Base-by-base conservation (phyloP, 2,888 invertebrate species). In the Mesoligia furuncula region DNA sequence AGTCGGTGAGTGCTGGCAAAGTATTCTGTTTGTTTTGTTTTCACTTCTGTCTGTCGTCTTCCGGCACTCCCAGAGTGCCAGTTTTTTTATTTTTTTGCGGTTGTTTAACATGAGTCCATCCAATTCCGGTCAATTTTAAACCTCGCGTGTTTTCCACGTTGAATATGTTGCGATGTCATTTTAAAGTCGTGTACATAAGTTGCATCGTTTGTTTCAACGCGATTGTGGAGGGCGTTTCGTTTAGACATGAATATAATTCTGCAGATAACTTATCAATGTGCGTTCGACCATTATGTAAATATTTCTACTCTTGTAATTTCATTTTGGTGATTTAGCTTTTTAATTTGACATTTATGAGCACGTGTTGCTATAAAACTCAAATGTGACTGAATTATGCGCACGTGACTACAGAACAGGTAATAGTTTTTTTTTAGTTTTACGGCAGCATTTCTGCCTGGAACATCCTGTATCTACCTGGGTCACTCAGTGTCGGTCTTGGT, bases 211-310 rank as follows among this genome's bases (percentile, higher is more conserved):
- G 45, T 48, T 51, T n/a, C 6, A 77, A 45, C 17, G 27, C 3
- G 36, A 64, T 39, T 27, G 45, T 36, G 36, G 20, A 76, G 36
- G 36, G 17, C 45, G 45, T 71, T 75, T 24, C 27, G 17, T 65
- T 48, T 59, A 59, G 57, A 72, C 64, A 65, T n/a, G 9, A 57
- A 65, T 65, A 48, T 39, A 65, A 57, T 57, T 8, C 39, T 59
- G 31, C 48, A 79, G 39, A 69, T 69, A 68, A 64, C 62, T 74
- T 79, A 68, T 79, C 75, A 64, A 73, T 79, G 42, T 64, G 57
- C 57, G 48, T 51, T 59, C 57, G n/a, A 65, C 39, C 31, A 69
- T 80, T 59, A 51, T 48, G 31, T 69, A 75, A 68, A 79, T 78
- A 62, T 73, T 73, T 73, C 73, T 54, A 24, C 36, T 54, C 36